Evolutionary conservation across 2,113 vertebrate genomes (phyloP), one percentile per base, ranked within the genome.

Genomic region (Elanoides forficatus): DNA sequence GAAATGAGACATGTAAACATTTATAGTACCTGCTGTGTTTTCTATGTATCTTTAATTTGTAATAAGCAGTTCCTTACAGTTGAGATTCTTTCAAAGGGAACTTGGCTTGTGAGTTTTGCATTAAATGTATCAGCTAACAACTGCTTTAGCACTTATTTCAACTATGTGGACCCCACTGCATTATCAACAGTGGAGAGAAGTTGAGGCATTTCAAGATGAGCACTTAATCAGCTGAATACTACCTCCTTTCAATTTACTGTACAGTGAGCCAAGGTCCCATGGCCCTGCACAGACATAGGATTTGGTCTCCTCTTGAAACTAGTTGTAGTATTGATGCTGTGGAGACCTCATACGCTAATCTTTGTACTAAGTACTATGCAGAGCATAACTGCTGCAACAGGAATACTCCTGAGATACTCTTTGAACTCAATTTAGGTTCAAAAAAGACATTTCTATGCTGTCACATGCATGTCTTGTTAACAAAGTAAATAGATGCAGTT

Each of bases 241-340:
- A 3, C 55, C 19, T 62, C n/a, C 7, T 81, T 50, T 91, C 26
- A 8, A 0, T 36, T 73, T 22, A 9, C 45, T 75, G 65, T 10
- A 2, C 26, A 11, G 30, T 11, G 18, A 63, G 43, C 10, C 50
- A 36, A 45, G 21, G 40, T 75, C 45, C 42, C 38, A 19, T 6
- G 3, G 89, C 30, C 56, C 43, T 36, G 26, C 9, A 5, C 55
- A n/a, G 63, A n/a, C 1, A 0, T 0, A 38, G 70, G 32, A 22
- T 38, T 78, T 0, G 0, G 29, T 29, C 10, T 6, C 9, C 30
- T 83, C 32, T n/a, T 67, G 17, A 58, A 75, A 38, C 22, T 23
- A 34, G 29, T 43, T 53, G 48, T 67, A 38, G 10, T 42, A 4
- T 30, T 55, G 65, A 55, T 71, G 66, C 53, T 85, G n/a, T 43